Evolutionary conservation across 1,140 invertebrate genomes (phyloP), one percentile per base, ranked within the genome.

Genomic region (Cephus cinctus): DNA sequence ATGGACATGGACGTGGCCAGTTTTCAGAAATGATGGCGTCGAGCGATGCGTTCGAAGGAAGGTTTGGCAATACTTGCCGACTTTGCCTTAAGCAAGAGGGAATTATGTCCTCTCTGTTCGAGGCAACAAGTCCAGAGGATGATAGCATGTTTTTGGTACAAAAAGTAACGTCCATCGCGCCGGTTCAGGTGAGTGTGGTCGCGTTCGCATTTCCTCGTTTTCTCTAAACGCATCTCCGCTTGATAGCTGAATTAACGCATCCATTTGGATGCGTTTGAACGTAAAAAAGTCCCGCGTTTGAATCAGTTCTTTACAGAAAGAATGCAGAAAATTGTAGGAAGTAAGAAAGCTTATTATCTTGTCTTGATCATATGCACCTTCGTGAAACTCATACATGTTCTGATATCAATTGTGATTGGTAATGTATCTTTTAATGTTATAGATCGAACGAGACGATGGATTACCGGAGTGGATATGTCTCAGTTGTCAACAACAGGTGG

Each of bases 101-200:
- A 12, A 31, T 32, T 18, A 59, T 64, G 59, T 40, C 36, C 0
- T 39, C 56, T 16, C 43, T 67, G 22, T 67, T 64, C 30, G 20
- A 48, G 5, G 43, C 27, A 27, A 34, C 27, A 4, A 22, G 19
- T 20, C 20, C 23, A 0, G 36, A 52, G 22, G 27, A 38, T n/a
- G 19, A 46, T 20, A 50, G 11, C 11, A 31, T 30, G 9, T 34
- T 50, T 18, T 51, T 61, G 18, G 58, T 53, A 1, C 34, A 48
- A 16, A 60, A 57, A 54, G 60, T 67, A 43, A 47, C 50, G 14
- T 54, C 54, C 2, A 56, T 67, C 14, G 60, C 65, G 23, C 47
- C 54, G 32, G 57, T 67, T 21, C 43, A 67, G 50, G 65, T 67
- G 43, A 46, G 53, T 49, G 43, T n/a, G 56, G 54, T 53, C 52